phyloP scores from a whole-genome alignment of 2,888 invertebrate species.

The Anoplius nigerrimus region DNA sequence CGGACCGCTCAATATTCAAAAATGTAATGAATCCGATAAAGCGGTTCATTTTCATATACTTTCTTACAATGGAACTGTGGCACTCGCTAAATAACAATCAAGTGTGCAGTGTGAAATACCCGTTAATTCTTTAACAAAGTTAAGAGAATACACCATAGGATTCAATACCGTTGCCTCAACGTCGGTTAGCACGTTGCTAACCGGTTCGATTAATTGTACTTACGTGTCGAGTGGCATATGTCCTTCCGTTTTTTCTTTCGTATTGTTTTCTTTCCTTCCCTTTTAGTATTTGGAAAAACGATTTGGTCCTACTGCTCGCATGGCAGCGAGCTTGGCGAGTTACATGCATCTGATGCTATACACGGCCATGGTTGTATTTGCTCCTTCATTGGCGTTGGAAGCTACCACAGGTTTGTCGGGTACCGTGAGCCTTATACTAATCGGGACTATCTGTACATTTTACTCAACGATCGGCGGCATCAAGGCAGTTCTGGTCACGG shows the following conservation, averaged over 20 bases:
- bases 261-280: not conserved
- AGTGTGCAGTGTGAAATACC: too few species aligned
- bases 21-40: too few species aligned
- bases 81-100: too few species aligned
- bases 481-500: slow-evolving; percentile 93
- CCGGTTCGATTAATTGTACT: too few species aligned
- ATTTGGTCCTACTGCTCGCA: slow-evolving; percentile 77
- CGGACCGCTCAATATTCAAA: too few species aligned
- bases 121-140: too few species aligned
- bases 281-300: slow-evolving; percentile 79
- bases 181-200: too few species aligned
- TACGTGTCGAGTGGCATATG: not conserved
- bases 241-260: not conserved
- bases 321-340: slow-evolving; percentile 78
- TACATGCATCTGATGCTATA: slow-evolving; percentile 78
- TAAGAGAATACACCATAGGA: too few species aligned
- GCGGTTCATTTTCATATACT: too few species aligned
- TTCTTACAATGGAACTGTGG: too few species aligned
- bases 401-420: slow-evolving; percentile 77
- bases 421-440: slow-evolving; percentile 73
- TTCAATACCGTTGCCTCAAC: too few species aligned
- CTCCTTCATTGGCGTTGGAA: slow-evolving; percentile 80
- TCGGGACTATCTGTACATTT: slow-evolving; percentile 86
- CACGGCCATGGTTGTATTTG: slow-evolving; percentile 80
- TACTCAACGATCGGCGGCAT: slow-evolving; percentile 93